Evolutionary conservation across 2,113 vertebrate species (phyloP).

Genomic region (Nycticorax nycticorax): DNA sequence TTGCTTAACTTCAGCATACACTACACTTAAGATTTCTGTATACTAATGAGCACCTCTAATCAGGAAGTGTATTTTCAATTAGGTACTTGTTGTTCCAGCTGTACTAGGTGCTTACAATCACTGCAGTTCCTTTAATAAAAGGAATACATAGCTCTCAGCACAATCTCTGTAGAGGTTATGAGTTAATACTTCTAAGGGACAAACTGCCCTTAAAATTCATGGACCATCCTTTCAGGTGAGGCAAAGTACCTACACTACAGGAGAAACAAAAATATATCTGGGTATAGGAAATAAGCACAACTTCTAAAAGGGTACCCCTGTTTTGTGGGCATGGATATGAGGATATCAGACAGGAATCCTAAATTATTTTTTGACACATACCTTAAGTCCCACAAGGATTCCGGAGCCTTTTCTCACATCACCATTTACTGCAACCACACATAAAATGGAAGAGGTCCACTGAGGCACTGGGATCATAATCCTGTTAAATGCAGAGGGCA

Average conservation of each 20-base stretch:
- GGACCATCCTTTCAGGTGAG: background rate
- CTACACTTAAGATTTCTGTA: background rate
- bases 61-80: background rate
- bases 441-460: background rate
- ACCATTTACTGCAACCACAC: background rate
- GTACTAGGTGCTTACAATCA: background rate
- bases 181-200: background rate
- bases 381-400: background rate
- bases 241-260: background rate
- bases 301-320: background rate
- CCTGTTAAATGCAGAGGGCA: background rate
- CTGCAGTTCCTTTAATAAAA: background rate
- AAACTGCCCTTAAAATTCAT: background rate
- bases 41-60: background rate
- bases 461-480: background rate
- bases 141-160: background rate
- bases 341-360: background rate
- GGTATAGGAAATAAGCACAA: background rate
- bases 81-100: background rate
- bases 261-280: background rate
- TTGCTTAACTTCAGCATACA: background rate
- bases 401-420: background rate
- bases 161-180: background rate
- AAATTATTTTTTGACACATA: background rate
- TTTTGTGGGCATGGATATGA: background rate